A percentile compares a stretch with the other conserved stretches of the same genome.
Evolutionary conservation across 2,797 vertebrate species (phyloP).

Genomic region (Tiaroga cobitis): DNA sequence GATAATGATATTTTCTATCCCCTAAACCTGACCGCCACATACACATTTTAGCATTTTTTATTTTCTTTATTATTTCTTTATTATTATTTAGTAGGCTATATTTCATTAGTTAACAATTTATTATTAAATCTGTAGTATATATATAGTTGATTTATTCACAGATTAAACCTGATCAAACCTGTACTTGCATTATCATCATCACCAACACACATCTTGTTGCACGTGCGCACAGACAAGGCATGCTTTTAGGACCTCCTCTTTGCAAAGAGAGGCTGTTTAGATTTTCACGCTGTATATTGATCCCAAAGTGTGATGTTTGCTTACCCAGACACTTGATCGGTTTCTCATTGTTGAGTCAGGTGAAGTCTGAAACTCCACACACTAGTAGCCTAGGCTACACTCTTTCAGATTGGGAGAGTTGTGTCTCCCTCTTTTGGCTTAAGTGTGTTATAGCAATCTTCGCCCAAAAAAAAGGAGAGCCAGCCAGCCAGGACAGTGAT

Average conservation of each 20-base stretch:
- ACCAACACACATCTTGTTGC: background rate
- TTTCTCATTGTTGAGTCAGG: slow-evolving; percentile 64
- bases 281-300: slow-evolving; percentile 73
- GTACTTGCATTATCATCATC: background rate
- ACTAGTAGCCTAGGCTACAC: no score
- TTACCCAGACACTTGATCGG: slow-evolving; percentile 57
- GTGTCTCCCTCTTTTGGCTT: slow-evolving; percentile 36
- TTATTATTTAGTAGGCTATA: background rate
- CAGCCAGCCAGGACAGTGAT: background rate
- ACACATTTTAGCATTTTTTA: background rate
- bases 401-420: background rate
- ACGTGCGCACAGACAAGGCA: background rate
- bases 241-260: background rate
- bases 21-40: background rate
- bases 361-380: slow-evolving; percentile 49
- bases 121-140: background rate
- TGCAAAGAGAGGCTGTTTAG: slow-evolving; percentile 46
- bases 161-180: background rate
- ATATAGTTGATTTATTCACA: background rate
- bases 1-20: background rate
- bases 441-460: background rate
- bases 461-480: background rate
- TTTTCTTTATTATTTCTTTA: no score
- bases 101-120: background rate
- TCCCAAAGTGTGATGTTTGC: slow-evolving; percentile 62